These are phyloP conservation scores for Ceyx margarethae DNA, from an alignment of 2,113 vertebrate species.

Conservation along the genomic window DNA sequence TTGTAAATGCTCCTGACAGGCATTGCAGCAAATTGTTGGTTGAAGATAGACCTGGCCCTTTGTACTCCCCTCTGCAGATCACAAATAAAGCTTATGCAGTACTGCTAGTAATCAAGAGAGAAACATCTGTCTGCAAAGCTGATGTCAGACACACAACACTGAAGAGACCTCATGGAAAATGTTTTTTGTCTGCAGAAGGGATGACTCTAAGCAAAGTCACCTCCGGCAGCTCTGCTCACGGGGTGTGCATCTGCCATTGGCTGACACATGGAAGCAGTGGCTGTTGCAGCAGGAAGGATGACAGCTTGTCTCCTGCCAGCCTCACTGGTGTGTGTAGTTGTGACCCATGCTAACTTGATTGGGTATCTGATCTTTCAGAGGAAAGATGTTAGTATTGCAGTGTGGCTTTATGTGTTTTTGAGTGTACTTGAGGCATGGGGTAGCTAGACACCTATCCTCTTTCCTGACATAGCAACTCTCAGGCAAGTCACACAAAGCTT, in stretches of 20 bases:
- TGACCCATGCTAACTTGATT: background rate
- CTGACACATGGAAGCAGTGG: background rate
- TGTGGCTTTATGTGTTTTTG: background rate
- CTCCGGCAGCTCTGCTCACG: background rate
- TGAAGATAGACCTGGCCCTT: background rate
- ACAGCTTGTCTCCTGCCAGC: background rate
- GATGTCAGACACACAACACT: background rate
- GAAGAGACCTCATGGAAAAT: background rate
- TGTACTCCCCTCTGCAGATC: fast-evolving
- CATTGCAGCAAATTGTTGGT: background rate
- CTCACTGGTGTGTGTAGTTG: background rate
- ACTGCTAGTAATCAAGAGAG: background rate
- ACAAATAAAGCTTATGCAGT: background rate
- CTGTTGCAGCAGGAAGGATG: background rate
- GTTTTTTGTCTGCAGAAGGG: background rate
- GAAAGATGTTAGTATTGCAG: background rate
- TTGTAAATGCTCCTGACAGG: background rate
- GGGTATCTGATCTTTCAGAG: background rate
- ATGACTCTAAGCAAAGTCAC: background rate
- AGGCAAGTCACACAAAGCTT: background rate
- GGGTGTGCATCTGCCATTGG: background rate
- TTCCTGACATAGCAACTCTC: background rate
- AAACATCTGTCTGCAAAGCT: background rate
- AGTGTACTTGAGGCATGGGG: background rate
- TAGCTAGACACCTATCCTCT: background rate